Evolutionary conservation across 2,113 vertebrate genomes (phyloP).

Genomic region (Pteruthius melanotis): DNA sequence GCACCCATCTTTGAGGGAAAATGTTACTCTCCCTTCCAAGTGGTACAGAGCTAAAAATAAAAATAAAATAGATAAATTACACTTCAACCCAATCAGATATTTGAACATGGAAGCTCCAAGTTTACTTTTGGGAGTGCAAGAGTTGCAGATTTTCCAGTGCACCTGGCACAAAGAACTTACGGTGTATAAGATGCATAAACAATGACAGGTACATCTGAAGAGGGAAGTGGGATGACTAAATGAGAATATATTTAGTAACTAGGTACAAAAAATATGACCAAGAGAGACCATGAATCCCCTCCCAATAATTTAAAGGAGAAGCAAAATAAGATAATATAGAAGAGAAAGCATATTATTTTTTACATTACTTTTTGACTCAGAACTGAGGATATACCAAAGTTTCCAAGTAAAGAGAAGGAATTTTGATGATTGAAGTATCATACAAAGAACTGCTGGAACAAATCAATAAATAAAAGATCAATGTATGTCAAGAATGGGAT

Average conservation of each 20-base stretch:
- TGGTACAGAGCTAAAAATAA: neutral
- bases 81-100: neutral
- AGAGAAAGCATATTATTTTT: neutral
- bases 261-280: neutral
- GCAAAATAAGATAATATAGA: neutral
- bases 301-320: neutral
- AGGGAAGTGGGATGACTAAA: neutral
- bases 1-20: neutral
- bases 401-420: neutral
- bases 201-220: neutral
- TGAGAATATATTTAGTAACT: neutral
- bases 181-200: neutral
- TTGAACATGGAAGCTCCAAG: neutral
- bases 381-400: neutral
- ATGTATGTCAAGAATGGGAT: neutral
- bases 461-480: neutral
- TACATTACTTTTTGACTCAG: neutral
- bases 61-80: neutral
- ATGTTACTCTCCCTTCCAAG: neutral
- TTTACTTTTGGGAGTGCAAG: neutral
- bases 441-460: neutral
- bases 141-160: neutral
- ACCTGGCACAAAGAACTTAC: neutral
- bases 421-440: neutral
- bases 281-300: neutral